These are phyloP conservation scores for Tympanoctomys barrerae DNA, from an alignment of 2,797 vertebrate species.

Conservation along the genomic window DNA sequence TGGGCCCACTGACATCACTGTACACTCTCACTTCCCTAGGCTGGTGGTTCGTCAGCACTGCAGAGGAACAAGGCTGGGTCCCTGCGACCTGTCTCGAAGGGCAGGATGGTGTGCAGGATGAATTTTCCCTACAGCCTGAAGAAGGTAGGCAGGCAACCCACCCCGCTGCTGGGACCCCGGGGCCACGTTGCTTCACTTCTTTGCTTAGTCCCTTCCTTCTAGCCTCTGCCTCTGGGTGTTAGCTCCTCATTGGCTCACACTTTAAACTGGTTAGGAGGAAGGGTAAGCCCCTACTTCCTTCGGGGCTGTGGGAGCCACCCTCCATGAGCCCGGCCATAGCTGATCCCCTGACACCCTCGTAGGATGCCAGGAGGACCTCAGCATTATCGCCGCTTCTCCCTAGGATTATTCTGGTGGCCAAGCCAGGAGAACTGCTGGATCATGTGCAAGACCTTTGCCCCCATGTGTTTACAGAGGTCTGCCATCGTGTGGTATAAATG, in stretches of 20 bases:
- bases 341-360: background rate
- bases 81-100: conserved; percentile 98
- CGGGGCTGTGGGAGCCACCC: background rate
- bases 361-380: background rate
- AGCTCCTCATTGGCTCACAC: background rate
- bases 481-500: background rate
- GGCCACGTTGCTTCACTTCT: fast-evolving
- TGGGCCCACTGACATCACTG: conserved; percentile 14
- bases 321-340: background rate
- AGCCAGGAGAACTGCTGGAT: background rate
- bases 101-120: conserved; percentile 96
- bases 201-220: background rate
- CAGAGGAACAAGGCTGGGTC: conserved; percentile 98
- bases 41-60: conserved; percentile 99
- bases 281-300: fast-evolving
- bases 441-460: background rate
- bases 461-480: background rate
- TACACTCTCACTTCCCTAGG: conserved; percentile 87
- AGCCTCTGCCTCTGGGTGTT: background rate
- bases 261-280: background rate
- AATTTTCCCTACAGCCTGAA: conserved; percentile 94
- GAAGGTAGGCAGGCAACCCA: conserved; percentile 91
- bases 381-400: background rate
- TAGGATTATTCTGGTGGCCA: background rate
- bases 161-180: background rate